Percentiles rank a stretch among this genome's conserved stretches.
These are phyloP conservation scores for Oryctolagus cuniculus DNA, from an alignment of 2,113 vertebrate genomes.

Conservation along the genomic window mOryCun1.1 NC_091442.1:34493501-34494000, in stretches of 20 bases:
- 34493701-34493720: neutral
- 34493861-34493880: neutral
- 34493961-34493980: neutral
- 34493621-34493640: no score
- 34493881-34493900: neutral
- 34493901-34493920: neutral
- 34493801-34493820: neutral
- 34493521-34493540: no score
- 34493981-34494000: neutral
- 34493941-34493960: neutral
- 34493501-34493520: no score
- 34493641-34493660: no score
- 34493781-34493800: neutral
- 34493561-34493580: no score
- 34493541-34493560: no score
- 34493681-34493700: neutral
- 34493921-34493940: neutral
- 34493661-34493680: constrained; percentile 20
- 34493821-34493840: neutral
- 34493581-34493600: no score
- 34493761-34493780: neutral
- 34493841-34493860: no score
- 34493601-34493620: no score
- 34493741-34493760: neutral
- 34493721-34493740: neutral